A percentile compares a stretch with the other conserved stretches of the same genome.
Evolutionary conservation across 2,113 vertebrate species (phyloP).

Genomic region (Callopanchax toddi): DNA sequence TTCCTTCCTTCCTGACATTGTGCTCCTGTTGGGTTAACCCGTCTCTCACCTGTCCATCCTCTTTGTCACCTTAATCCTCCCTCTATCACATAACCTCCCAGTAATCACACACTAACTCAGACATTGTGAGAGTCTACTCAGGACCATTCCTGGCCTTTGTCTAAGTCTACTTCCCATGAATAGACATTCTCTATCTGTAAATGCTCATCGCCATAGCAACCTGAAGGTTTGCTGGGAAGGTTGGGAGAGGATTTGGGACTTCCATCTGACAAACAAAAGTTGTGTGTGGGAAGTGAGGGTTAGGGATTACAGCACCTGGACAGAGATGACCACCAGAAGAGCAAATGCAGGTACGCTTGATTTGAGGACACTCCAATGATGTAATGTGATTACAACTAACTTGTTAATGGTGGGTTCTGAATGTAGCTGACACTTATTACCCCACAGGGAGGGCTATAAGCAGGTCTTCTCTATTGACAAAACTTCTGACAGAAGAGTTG

Average conservation of each 20-base stretch:
- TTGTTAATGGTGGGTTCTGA: no score
- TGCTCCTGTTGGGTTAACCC: conserved; percentile 53
- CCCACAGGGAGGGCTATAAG: no score
- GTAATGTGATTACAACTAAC: no score
- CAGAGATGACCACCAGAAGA: conserved; percentile 44
- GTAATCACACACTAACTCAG: conserved; percentile 46
- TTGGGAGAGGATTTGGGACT: conserved; percentile 29
- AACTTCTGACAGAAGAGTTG: no score
- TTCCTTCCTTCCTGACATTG: conserved; percentile 51
- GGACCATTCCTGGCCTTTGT: conserved; percentile 40
- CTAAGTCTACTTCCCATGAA: conserved; percentile 21
- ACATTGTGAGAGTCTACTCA: conserved; percentile 40
- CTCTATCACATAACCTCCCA: conserved; percentile 12
- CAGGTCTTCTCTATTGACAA: no score
- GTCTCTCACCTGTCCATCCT: conserved; percentile 59
- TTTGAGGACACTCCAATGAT: neutral
- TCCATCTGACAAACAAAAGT: conserved; percentile 46
- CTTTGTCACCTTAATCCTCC: conserved; percentile 62
- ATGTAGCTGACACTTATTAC: no score
- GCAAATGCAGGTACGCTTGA: conserved; percentile 4
- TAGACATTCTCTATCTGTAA: conserved; percentile 1
- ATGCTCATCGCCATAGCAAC: conserved; percentile 39
- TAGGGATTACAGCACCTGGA: conserved; percentile 57
- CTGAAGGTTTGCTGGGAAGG: conserved; percentile 10
- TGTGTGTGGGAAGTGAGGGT: conserved; percentile 33